Conservation (phyloP, 2,888 invertebrate species). For the Encarsia formosa region DNA sequence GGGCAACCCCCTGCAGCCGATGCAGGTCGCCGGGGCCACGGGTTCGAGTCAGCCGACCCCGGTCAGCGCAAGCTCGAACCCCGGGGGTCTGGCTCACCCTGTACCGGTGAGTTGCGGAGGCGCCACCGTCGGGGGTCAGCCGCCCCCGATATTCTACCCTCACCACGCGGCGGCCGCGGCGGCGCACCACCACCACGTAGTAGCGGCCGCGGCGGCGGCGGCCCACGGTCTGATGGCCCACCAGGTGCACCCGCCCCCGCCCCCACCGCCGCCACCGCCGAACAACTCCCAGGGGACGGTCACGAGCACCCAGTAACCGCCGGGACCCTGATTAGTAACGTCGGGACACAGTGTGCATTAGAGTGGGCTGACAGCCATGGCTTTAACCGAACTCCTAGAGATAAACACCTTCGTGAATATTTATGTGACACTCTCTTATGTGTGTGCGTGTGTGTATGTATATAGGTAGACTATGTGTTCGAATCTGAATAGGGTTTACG, state of each 20-base stretch:
- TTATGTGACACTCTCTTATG: background rate
- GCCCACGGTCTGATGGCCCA: constrained; percentile 46
- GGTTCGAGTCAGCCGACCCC: constrained; percentile 29
- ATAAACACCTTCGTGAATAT: background rate
- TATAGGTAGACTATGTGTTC: background rate
- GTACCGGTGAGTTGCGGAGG: constrained; percentile 19
- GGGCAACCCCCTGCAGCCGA: constrained; percentile 26
- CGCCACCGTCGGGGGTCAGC: too few species aligned
- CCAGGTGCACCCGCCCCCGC: constrained; percentile 48
- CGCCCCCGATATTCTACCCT: constrained; percentile 48
- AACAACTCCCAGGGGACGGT: constrained; percentile 44
- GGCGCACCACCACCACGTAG: constrained; percentile 47
- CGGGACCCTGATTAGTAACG: constrained; percentile 31
- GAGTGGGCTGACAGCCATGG: background rate
- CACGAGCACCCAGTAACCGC: constrained; percentile 43
- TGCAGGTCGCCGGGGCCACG: constrained; percentile 25
- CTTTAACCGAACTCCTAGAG: background rate
- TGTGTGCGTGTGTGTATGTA: background rate
- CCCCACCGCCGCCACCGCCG: constrained; percentile 35
- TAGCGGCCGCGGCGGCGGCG: constrained; percentile 27
- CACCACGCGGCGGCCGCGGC: constrained; percentile 39
- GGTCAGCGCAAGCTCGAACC: constrained; percentile 17
- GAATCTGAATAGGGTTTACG: too few species aligned
- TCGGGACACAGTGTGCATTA: background rate
- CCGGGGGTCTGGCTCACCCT: constrained; percentile 23